Conservation (phyloP, 2,113 vertebrate genomes). For the Hystrix cristata region DNA sequence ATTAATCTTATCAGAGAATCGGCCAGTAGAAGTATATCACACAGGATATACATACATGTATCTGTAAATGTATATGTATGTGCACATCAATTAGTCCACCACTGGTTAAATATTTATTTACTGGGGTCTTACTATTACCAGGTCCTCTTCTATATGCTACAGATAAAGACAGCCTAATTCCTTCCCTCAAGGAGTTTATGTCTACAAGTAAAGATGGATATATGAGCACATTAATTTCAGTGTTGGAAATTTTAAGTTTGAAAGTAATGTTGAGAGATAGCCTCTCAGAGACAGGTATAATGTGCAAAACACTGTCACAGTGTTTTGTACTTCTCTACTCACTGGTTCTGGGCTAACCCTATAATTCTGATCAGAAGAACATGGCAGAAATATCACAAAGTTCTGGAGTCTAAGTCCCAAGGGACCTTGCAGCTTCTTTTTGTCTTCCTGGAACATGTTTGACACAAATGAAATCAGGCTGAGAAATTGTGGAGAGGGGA, state of each 20-base stretch:
- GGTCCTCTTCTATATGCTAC: neutral
- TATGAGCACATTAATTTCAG: neutral
- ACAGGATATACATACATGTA: neutral
- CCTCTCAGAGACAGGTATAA: neutral
- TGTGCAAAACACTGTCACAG: neutral
- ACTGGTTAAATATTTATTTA: neutral
- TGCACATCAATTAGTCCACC: neutral
- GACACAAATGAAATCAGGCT: neutral
- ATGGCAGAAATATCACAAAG: neutral
- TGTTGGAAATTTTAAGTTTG: neutral
- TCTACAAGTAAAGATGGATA: neutral
- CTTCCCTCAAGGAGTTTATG: neutral
- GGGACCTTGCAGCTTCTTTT: neutral
- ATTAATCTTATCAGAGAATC: neutral
- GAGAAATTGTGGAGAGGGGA: neutral
- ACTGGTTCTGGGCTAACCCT: neutral
- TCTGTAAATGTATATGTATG: neutral
- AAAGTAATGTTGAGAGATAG: neutral
- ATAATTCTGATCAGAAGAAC: neutral
- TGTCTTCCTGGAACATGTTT: neutral
- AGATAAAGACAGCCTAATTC: neutral
- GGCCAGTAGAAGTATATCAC: neutral
- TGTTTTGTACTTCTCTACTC: neutral
- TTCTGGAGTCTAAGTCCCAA: neutral
- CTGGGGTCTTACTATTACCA: neutral